phyloP scores from a whole-genome alignment of 2,113 vertebrate genomes.

The Eira barbara region DNA sequence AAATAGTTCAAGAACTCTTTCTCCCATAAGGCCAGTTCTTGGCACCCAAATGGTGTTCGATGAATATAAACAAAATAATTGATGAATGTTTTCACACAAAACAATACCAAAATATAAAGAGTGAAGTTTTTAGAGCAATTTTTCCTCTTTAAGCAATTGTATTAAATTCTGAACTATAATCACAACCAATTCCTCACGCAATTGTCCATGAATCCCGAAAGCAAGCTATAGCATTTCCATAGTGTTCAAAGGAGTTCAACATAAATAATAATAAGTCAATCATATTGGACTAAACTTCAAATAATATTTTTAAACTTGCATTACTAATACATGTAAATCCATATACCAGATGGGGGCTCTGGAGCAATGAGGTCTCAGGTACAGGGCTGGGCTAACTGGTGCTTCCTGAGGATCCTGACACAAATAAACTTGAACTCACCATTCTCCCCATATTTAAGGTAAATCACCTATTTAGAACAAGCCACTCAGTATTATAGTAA shows the following conservation, averaged over 20 bases:
- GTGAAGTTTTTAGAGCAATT: not conserved
- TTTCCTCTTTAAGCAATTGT: not conserved
- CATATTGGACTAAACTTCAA: not conserved
- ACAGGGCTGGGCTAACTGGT: too few species aligned
- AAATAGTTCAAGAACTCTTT: not conserved
- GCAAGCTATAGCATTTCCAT: not conserved
- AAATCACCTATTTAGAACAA: not conserved
- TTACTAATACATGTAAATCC: fast-evolving
- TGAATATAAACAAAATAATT: not conserved
- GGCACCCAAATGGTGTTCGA: not conserved
- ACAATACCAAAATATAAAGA: not conserved
- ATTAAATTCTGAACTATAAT: not conserved
- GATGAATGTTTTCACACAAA: not conserved
- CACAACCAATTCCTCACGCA: not conserved
- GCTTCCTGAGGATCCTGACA: not conserved
- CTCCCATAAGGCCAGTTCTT: not conserved
- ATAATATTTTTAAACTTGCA: not conserved
- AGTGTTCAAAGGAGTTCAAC: not conserved
- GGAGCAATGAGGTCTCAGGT: fast-evolving
- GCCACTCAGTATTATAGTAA: not conserved
- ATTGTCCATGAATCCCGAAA: not conserved
- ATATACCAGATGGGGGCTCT: not conserved
- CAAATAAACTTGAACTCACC: not conserved
- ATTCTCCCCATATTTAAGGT: not conserved
- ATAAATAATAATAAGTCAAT: not conserved